These are phyloP conservation scores for Heliornis fulica DNA, from an alignment of 2,113 vertebrate species.

Conservation along the genomic window DNA sequence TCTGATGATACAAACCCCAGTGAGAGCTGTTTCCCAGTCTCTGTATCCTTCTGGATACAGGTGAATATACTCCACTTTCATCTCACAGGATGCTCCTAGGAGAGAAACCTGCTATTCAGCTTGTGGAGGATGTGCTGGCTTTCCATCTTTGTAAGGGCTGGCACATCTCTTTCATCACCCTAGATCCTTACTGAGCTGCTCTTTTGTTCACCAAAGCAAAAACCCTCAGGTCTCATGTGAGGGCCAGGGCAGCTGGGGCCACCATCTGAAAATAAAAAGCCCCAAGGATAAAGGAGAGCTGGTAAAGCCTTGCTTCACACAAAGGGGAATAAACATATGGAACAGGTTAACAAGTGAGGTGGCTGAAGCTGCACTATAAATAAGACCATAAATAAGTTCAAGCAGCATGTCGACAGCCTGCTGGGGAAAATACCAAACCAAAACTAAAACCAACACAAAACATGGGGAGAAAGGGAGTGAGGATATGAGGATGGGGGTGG, in stretches of 20 bases:
- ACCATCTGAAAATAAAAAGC: not conserved
- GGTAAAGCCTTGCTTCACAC: not conserved
- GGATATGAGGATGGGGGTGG: not conserved
- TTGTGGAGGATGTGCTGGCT: not conserved
- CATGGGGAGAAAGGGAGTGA: not conserved
- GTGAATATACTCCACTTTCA: not conserved
- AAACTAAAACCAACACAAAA: not conserved
- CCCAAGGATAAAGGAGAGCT: not conserved
- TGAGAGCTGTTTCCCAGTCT: not conserved
- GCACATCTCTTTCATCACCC: not conserved
- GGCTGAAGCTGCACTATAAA: conserved; percentile 12
- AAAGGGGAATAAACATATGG: conserved; percentile 46
- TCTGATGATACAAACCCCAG: not conserved
- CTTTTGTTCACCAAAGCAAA: not conserved
- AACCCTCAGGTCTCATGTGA: not conserved
- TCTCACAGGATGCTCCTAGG: not conserved
- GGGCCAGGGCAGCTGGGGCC: not conserved
- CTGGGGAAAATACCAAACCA: not conserved
- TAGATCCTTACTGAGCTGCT: not conserved
- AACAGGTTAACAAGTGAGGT: conserved; percentile 38
- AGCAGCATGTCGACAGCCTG: not conserved
- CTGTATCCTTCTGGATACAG: not conserved
- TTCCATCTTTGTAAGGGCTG: not conserved
- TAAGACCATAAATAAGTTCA: conserved; percentile 45
- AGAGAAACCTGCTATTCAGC: not conserved